A percentile compares a stretch with the other conserved stretches of the same genome.
These are phyloP conservation scores for Drosophila yooni DNA, from an alignment of 2,888 invertebrate species.

Conservation along the genomic window DNA sequence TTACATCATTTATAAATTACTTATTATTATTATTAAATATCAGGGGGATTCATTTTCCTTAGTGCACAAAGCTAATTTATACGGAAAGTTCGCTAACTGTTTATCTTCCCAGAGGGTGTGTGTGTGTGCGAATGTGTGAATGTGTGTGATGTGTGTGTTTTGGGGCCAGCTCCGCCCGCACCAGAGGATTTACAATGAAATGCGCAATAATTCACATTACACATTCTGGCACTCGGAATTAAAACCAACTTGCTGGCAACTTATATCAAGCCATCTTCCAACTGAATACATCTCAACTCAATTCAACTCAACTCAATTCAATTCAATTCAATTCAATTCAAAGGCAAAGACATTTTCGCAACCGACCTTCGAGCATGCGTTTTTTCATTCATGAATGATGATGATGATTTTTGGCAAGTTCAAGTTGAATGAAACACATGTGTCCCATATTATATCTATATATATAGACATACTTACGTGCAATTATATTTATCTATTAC, in stretches of 20 bases:
- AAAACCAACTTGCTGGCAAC: constrained; percentile 30
- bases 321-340: constrained; percentile 22
- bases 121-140: constrained; percentile 4
- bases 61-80: constrained; percentile 70
- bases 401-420: constrained; percentile 68
- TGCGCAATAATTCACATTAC: constrained; percentile 75
- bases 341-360: constrained; percentile 34
- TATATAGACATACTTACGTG: constrained; percentile 3
- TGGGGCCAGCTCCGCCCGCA: constrained; percentile 28
- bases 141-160: constrained; percentile 6
- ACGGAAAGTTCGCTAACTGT: constrained; percentile 51
- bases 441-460: constrained; percentile 23
- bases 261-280: constrained; percentile 63
- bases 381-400: constrained; percentile 66
- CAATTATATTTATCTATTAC: constrained; percentile 60
- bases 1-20: too few relatives aligned
- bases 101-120: constrained; percentile 30
- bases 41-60: too few relatives aligned
- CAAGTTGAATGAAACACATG: constrained; percentile 73
- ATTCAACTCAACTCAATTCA: constrained; percentile 23
- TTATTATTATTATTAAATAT: background rate
- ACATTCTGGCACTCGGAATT: constrained; percentile 46
- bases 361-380: constrained; percentile 32
- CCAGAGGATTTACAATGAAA: constrained; percentile 67
- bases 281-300: constrained; percentile 44